Evolutionary conservation across 2,888 invertebrate genomes (phyloP).

Genomic region (Stenurella melanura): DNA sequence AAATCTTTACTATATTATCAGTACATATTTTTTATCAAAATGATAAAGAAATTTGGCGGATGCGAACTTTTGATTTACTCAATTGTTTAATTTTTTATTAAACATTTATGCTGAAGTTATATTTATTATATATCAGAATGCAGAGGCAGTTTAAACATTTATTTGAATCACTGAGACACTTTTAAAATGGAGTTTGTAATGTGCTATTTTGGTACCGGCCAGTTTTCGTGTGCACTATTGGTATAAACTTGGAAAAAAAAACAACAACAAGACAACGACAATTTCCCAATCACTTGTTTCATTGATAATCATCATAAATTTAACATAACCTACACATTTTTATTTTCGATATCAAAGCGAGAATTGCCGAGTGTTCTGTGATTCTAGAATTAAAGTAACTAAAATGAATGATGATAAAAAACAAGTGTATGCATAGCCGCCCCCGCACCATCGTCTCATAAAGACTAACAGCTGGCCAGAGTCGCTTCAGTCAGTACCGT

Average conservation of each 20-base stretch:
- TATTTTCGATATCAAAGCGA: conserved; percentile 44
- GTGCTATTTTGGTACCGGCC: background rate
- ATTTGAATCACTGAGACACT: background rate
- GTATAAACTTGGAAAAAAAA: background rate
- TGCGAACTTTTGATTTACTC: too few relatives aligned
- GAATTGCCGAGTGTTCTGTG: conserved; percentile 29
- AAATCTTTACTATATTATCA: too few relatives aligned
- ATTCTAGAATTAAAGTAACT: conserved; percentile 46
- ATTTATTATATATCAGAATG: background rate
- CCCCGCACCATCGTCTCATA: conserved; percentile 68
- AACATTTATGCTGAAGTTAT: background rate
- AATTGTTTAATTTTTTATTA: background rate
- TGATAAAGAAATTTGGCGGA: too few relatives aligned
- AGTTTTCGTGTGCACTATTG: background rate
- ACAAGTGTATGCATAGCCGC: conserved; percentile 63
- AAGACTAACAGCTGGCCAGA: conserved; percentile 66
- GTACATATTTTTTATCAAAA: too few relatives aligned
- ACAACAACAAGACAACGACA: background rate
- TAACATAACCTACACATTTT: conserved; percentile 37
- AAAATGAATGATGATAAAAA: conserved; percentile 60
- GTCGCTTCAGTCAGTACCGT: conserved; percentile 74
- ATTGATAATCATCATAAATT: background rate
- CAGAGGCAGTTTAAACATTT: background rate
- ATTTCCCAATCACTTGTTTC: conserved; percentile 7
- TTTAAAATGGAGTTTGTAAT: background rate